Conservation (phyloP, 35 echinoderm and acorn worm genomes). For the Nesometra sesokonis region DNA sequence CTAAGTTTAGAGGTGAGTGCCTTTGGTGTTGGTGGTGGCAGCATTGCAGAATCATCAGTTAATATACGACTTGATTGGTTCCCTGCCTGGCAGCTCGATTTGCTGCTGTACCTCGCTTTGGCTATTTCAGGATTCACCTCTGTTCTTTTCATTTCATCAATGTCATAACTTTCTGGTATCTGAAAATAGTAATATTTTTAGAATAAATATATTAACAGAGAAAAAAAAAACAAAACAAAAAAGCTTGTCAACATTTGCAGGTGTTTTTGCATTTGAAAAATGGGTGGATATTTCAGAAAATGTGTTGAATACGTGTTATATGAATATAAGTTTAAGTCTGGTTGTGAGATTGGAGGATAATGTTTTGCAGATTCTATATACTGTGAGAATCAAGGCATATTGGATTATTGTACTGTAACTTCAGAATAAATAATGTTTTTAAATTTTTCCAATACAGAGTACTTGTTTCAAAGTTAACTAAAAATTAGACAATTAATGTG, state of each 20-base stretch:
- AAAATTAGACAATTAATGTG: not conserved
- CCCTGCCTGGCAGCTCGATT: not conserved
- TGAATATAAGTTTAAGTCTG: not conserved
- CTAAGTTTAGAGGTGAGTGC: not conserved
- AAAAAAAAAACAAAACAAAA: not conserved
- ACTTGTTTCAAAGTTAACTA: no score
- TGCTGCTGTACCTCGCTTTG: constrained; percentile 33
- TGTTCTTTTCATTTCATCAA: constrained; percentile 38
- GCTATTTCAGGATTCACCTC: constrained; percentile 10
- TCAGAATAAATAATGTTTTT: no score
- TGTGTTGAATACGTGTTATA: no score
- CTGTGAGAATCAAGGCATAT: no score
- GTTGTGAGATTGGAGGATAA: no score
- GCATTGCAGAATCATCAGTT: not conserved
- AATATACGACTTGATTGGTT: not conserved
- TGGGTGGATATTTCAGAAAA: no score
- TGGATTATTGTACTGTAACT: no score
- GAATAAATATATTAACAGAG: not conserved
- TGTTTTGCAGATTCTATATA: no score
- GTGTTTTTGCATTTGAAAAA: no score
- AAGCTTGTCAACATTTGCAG: not conserved
- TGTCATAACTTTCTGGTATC: constrained; percentile 21
- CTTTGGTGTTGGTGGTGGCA: not conserved
- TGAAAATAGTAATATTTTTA: not conserved
- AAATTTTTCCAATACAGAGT: no score